These are phyloP conservation scores for Gallinago nigripennis DNA, from an alignment of 2,797 vertebrate genomes.

Conservation along the genomic window DNA sequence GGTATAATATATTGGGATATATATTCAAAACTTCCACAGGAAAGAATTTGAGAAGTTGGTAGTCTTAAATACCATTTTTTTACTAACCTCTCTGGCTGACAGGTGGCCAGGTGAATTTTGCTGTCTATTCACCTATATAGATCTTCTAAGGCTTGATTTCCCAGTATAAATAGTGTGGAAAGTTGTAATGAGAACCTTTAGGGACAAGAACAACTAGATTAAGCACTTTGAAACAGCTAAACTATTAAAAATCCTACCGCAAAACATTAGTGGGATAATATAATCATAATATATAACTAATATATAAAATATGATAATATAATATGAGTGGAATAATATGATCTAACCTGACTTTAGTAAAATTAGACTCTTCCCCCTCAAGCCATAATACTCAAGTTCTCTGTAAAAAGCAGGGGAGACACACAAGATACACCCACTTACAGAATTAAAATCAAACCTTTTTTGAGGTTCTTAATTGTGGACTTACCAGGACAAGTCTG, in stretches of 20 bases:
- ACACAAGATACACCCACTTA: not conserved
- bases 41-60: not conserved
- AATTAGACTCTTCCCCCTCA: not conserved
- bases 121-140: not conserved
- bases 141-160: not conserved
- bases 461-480: not conserved
- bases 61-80: not conserved
- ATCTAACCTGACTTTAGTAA: not conserved
- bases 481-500: not conserved
- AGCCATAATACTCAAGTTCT: not conserved
- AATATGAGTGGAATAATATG: too few species aligned
- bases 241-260: not conserved
- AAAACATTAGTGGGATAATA: not conserved
- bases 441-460: not conserved
- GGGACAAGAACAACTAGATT: not conserved
- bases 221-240: not conserved
- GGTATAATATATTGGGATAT: not conserved
- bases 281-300: too few species aligned
- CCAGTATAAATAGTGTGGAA: not conserved
- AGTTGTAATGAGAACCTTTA: not conserved
- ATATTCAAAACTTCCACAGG: not conserved
- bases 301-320: too few species aligned
- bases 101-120: not conserved
- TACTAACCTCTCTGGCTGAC: not conserved
- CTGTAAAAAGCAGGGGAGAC: not conserved